A percentile compares a stretch with the other conserved stretches of the same genome.
phyloP scores from a whole-genome alignment of 2,797 vertebrate genomes.

The Pteropus rufus region DNA sequence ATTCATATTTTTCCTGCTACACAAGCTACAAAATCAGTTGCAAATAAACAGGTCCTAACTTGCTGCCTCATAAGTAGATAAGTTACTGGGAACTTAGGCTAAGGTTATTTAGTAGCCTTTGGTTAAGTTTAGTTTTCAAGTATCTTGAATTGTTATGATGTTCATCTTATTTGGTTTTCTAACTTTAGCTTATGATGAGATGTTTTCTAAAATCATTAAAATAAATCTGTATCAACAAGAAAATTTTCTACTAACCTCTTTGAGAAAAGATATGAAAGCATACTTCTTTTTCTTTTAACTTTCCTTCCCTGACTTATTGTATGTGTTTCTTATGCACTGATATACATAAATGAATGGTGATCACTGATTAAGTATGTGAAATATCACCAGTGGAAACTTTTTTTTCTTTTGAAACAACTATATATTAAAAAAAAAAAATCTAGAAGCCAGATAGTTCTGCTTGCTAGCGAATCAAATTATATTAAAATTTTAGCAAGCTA shows the following conservation, averaged over 20 bases:
- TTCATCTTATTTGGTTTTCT: not conserved
- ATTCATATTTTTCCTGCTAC: conserved; percentile 13
- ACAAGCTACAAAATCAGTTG: not conserved
- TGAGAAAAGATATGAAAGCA: not conserved
- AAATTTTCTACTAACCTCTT: not conserved
- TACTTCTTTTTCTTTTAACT: not conserved
- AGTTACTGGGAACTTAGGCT: not conserved
- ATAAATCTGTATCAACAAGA: not conserved
- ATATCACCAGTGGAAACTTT: not conserved
- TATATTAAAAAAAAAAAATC: not conserved
- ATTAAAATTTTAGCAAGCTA: not conserved
- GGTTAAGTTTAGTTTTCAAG: not conserved
- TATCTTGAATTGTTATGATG: not conserved
- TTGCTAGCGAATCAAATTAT: not conserved
- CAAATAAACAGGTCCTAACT: conserved; percentile 6
- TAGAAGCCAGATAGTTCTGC: not conserved
- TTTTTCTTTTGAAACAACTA: not conserved
- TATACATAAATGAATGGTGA: not conserved
- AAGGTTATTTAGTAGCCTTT: not conserved
- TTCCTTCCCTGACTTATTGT: not conserved
- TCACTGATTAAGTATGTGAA: not conserved
- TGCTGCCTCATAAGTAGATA: not conserved
- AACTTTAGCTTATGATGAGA: not conserved
- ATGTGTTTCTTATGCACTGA: not conserved
- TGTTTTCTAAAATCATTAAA: conserved; percentile 34